These are phyloP conservation scores for Rhabdophis nuchalis DNA, from an alignment of 2,797 vertebrate genomes.

Conservation along the genomic window DNA sequence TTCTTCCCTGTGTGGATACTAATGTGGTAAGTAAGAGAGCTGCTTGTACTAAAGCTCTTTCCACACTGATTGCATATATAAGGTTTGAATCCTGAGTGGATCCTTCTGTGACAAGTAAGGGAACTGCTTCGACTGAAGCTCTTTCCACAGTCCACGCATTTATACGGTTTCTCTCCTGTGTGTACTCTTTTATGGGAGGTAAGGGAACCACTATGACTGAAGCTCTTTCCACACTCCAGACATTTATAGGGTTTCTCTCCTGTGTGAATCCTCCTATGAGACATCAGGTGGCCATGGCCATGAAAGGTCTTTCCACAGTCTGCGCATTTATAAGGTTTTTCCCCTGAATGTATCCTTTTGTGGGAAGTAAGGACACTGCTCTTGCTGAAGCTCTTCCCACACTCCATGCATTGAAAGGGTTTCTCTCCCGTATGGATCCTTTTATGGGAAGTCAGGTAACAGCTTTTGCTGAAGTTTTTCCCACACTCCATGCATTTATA, in stretches of 20 bases:
- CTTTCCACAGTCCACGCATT: conserved; percentile 56
- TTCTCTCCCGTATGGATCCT: neutral
- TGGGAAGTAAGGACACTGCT: conserved; percentile 54
- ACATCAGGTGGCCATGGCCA: conserved; percentile 49
- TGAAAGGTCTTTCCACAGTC: conserved; percentile 59
- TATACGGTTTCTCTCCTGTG: conserved; percentile 59
- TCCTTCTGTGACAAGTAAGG: conserved; percentile 68
- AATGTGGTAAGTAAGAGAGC: conserved; percentile 56
- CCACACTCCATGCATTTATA: neutral
- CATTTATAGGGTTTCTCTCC: conserved; percentile 58
- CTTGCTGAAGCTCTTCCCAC: conserved; percentile 57
- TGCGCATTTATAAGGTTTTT: conserved; percentile 57
- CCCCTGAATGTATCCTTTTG: conserved; percentile 48
- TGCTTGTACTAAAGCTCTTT: conserved; percentile 60
- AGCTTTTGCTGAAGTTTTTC: neutral
- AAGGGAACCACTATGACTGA: conserved; percentile 55
- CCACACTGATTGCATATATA: conserved; percentile 62
- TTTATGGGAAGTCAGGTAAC: neutral
- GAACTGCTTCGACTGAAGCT: conserved; percentile 55
- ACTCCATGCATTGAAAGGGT: neutral
- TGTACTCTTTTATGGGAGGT: conserved; percentile 59
- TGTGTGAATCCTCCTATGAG: conserved; percentile 59
- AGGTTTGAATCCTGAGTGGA: conserved; percentile 63
- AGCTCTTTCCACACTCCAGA: conserved; percentile 57
- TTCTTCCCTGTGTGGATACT: conserved; percentile 64